Evolutionary conservation across 2,113 vertebrate species (phyloP).

Genomic region (Arothron firmamentum): DNA sequence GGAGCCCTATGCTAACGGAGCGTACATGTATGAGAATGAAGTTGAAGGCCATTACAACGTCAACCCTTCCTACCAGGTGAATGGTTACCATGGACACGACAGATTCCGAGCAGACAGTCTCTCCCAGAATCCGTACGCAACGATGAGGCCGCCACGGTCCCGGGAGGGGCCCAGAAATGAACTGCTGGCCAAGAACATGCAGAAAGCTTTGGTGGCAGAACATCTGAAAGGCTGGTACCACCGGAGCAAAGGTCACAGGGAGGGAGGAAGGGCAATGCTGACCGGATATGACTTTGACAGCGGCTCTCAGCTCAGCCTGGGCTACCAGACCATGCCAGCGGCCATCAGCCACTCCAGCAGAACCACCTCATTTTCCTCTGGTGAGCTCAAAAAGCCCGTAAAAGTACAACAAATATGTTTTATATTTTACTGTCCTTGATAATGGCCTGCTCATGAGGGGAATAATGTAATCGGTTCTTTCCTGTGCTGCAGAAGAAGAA

Average conservation of each 20-base stretch:
- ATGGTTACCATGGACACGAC: constrained; percentile 82
- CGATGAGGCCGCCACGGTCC: constrained; percentile 83
- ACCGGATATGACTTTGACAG: constrained; percentile 82
- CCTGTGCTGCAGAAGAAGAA: no score
- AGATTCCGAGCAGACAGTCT: constrained; percentile 77
- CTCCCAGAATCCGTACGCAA: constrained; percentile 90
- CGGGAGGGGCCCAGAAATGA: constrained; percentile 80
- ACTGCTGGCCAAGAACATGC: constrained; percentile 91
- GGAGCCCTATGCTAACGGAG: constrained; percentile 78
- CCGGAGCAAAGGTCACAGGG: constrained; percentile 81
- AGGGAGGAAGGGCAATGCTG: constrained; percentile 65
- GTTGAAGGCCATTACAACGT: constrained; percentile 91
- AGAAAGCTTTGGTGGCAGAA: constrained; percentile 92
- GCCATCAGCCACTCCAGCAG: constrained; percentile 86
- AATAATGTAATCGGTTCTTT: no score
- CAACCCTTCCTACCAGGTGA: constrained; percentile 86
- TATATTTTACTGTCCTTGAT: no score
- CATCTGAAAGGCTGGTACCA: constrained; percentile 96
- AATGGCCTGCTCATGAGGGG: no score
- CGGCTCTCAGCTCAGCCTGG: constrained; percentile 85
- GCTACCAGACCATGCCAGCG: constrained; percentile 87
- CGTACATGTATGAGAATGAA: constrained; percentile 87
- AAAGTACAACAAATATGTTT: no score
- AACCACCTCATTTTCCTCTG: constrained; percentile 84
- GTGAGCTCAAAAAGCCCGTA: constrained; percentile 31